Conservation (phyloP, 1,140 invertebrate species). For the Galendromus occidentalis region DNA sequence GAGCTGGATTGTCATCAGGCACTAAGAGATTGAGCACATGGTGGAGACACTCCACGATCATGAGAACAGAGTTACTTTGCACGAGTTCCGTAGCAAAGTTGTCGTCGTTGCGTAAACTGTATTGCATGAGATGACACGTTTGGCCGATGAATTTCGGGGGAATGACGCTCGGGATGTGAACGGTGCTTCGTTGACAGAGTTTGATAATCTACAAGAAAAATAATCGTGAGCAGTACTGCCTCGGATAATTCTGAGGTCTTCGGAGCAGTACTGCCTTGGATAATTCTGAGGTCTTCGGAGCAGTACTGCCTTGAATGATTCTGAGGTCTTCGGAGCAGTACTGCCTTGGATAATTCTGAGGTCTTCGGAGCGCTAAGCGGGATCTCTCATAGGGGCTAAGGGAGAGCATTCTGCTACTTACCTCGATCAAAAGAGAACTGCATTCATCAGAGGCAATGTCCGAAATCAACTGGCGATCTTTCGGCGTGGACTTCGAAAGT, state of each 20-base stretch:
- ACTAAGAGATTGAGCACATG: background rate
- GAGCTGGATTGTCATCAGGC: constrained; percentile 4
- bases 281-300: too few species aligned
- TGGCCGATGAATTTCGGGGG: background rate
- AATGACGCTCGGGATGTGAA: background rate
- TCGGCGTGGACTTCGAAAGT: constrained; percentile 26
- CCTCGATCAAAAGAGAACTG: background rate
- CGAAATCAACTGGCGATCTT: background rate
- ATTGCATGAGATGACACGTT: background rate
- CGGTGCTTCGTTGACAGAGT: background rate
- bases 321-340: too few species aligned
- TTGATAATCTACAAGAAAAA: background rate
- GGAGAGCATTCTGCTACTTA: background rate
- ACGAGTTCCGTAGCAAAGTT: background rate
- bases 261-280: too few species aligned
- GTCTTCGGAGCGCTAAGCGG: too few species aligned
- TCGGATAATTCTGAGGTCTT: too few species aligned
- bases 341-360: too few species aligned
- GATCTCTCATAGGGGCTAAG: too few species aligned
- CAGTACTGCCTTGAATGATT: too few species aligned
- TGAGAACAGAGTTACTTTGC: background rate
- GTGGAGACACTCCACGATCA: background rate
- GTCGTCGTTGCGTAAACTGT: background rate
- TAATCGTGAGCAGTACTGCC: too few species aligned
- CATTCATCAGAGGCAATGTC: background rate